These are phyloP conservation scores for Plecotus auritus DNA, from an alignment of 2,113 vertebrate genomes.

Conservation along the genomic window DNA sequence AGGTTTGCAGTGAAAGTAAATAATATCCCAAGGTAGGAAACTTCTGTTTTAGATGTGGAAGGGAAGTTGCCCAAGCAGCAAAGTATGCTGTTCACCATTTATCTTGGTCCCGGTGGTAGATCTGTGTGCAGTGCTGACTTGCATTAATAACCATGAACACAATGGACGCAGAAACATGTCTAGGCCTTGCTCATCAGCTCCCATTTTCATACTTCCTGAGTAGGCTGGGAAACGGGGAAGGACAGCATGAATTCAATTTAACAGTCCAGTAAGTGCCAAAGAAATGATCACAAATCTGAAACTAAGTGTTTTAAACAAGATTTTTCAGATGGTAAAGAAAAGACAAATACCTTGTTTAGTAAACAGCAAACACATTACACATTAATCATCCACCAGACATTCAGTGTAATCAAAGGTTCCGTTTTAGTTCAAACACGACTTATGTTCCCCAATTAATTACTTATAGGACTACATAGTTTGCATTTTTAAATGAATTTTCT, in stretches of 20 bases:
- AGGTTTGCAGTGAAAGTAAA: constrained; percentile 38
- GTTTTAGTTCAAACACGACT: constrained; percentile 60
- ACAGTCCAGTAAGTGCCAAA: constrained; percentile 67
- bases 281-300: constrained; percentile 65
- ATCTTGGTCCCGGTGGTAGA: constrained; percentile 51
- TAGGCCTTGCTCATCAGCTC: constrained; percentile 52
- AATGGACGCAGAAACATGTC: constrained; percentile 57
- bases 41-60: neutral
- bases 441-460: constrained; percentile 46
- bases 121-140: constrained; percentile 32
- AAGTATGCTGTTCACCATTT: constrained; percentile 19
- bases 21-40: constrained; percentile 35
- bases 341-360: constrained; percentile 56
- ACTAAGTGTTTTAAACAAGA: constrained; percentile 66
- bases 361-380: constrained; percentile 43
- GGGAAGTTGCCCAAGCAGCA: constrained; percentile 44
- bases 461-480: constrained; percentile 45
- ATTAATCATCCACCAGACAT: constrained; percentile 63
- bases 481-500: constrained; percentile 70
- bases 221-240: constrained; percentile 61
- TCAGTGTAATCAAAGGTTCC: constrained; percentile 57
- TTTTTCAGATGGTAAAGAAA: constrained; percentile 48
- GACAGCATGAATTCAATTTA: constrained; percentile 70
- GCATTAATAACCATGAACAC: constrained; percentile 59
- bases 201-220: constrained; percentile 52